Evolutionary conservation across 2,888 invertebrate genomes (phyloP), one percentile per base, ranked within the genome.

Genomic region (Pachycephus smyrnensis): DNA sequence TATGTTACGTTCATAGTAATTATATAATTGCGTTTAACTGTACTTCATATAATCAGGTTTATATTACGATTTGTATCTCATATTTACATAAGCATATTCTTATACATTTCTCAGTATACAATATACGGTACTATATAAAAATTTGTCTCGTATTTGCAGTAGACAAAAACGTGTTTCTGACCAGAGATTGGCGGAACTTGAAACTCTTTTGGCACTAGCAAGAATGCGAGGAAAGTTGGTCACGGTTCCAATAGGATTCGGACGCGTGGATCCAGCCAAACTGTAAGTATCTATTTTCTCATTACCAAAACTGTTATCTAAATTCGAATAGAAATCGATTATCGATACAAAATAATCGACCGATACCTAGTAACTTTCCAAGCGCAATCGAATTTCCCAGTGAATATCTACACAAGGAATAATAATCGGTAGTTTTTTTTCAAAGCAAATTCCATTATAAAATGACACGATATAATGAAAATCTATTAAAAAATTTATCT

Each of bases 181-280:
- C 86, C 94, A 94, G 86, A 90, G 94, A 78, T 86, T 94, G 77
- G 94, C 94, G 35, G 94, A 94, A 87, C 88, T 94, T 84, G 94
- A 94, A 85, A 94, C 94, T 6, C 86, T 93, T 35, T 81, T 94
- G 77, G 93, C 93, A 3, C 90, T 94, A 80, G 89, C 92, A 31
- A 92, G 92, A 83, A 91, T 94, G 89, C 92, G 91, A 80, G 93
- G 93, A 76, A 92, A 92, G 83, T 85, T 93, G 79, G 92, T 93
- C 74, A 92, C 92, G 36, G 92, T 93, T 69, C 93, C 93, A 1
- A 90, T 93, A 73, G 94, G 92, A 77, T 93, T 92, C 84, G 94
- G 93, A 74, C 90, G 92, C 77, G 90, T 94, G 75, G 93, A 94
- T 88, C 93, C 93, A 68, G 91, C 90, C 75, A 92, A 91, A 89